Evolutionary conservation across 2,113 vertebrate genomes (phyloP), one percentile per base, ranked within the genome.

Genomic region (Piaya cayana): DNA sequence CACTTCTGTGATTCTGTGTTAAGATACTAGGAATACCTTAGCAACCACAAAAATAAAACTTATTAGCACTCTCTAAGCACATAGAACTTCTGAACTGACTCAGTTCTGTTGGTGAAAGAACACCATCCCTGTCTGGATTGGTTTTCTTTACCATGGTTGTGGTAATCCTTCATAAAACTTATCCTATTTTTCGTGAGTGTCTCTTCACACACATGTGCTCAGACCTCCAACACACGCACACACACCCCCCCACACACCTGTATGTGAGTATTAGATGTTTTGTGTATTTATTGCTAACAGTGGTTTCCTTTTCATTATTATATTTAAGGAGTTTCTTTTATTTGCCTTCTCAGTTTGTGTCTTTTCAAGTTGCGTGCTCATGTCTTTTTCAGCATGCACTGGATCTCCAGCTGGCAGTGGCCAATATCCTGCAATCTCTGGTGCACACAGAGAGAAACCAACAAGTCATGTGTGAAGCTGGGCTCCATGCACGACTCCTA

Each of bases 361-460:
- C 27, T 65, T 69, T 25, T 79, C 11, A 86, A 63, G 50, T 63
- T 92, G 15, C 4, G 1, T 37, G 20, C 47, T 69, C 2, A 64
- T 82, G 13, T 93, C 34, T 92, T 58, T 72, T 95, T 32, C 97
- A 99, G 99, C 99, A 99, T 20, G 99, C 99, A 0, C 96, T 99
- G 85, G 99, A 99, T 96, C 98, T 99, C 50, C 99, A 99, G 97
- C 98, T 99, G 88, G 98, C 99, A 0, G 98, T 99, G 90, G 99
- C 99, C 86, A 99, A 99, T 91, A 98, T 99, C 95, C 98, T 99
- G 39, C 99, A 99, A 88, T 98, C 98, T 13, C 98, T 99, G 69
- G 99, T 99, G 55, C 99, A 99, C 94, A 98, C 98, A 1, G 99
- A 99, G 95, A 97, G 99, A 93, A 99, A 99, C 97, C 99, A 99